Base-by-base conservation (phyloP, 2,888 invertebrate genomes). In the Opisthograptis luteolata region DNA sequence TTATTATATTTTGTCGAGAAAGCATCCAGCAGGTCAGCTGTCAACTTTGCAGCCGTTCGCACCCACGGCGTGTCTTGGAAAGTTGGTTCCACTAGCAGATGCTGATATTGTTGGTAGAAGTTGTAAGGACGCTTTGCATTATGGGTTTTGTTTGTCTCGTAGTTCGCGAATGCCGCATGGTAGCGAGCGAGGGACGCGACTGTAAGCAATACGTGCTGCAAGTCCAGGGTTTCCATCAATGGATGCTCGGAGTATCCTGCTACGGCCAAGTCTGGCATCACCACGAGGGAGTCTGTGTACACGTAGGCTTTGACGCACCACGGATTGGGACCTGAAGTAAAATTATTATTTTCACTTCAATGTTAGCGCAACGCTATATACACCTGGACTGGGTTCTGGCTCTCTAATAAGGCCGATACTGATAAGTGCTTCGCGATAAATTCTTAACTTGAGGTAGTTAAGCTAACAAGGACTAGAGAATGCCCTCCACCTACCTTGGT, bases 101-200 rank as follows among this genome's bases (percentile, higher is more conserved):
- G 50, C 0, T 60, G 66, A 55, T 78, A 55, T 10, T 79, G 70
- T 6, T 76, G 52, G 6, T 76, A 50, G 19, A 79, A 64, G 43
- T 63, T 67, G 58, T 75, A 81, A 0, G 68, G 54, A 0, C 43
- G 57, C 1, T 48, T 55, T 7, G 27, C 43, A 10, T 52, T 42
- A 13, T 54, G 43, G 27, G 40, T 62, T 48, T 69, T 76, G 12
- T 59, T 61, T 0, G 81, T 76, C 48, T 77, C 77, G 49, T 77
- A 76, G 64, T 82, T 81, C 12, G 79, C 73, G 55, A 74, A 76
- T 1, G 79, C 72, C 0, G 88, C 87, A 62, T 89, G 88, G 56
- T 83, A 86, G 8, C 78, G 75, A 0, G 87, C 88, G 2, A 86
- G 14, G 1, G 84, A 60, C 0, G 72, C 59, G 0, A 62, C 53